Base-by-base conservation (phyloP, 1,140 invertebrate species). In the Hirudo medicinalis region DNA sequence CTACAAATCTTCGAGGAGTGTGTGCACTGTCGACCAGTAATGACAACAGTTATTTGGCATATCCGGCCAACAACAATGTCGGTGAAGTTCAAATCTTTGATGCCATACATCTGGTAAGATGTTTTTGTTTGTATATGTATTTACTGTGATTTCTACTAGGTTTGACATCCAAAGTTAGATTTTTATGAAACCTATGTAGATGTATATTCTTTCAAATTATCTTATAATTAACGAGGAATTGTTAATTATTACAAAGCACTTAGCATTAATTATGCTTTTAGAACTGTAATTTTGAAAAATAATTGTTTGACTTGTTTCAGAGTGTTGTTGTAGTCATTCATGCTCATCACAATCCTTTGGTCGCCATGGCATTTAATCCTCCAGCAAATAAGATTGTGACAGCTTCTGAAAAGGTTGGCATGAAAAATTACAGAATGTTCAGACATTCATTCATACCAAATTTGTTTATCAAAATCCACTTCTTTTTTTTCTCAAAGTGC, bases 41-140 rank as follows among this genome's bases (percentile, higher is more conserved):
- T 79, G 92, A 96, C 71, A 90, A 91, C 83, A 96, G 91, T 83
- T 95, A 89, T 83, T 83, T 99, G 73, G 96, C 95, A 19, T 99
- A 98, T 86, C 96, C 96, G 57, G 94, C 93, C 72, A 94, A 91
- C 75, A 90, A 88, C 76, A 89, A 89, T 55, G 90, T 90, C 72
- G 94, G 94, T 22, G 92, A 97, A 86, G 91, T 98, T 66, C 94
- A 98, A 83, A 94, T 99, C 79, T 99, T 98, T 81, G 96, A 99
- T 85, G 91, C 92, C 57, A 88, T 90, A 73, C 93, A 97, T 84
- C 85, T 99, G 83, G 90, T 91, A 83, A 85, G 85, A 85, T 20
- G 6, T 20, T 67, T 67, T 55, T 71, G 53, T 60, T 60, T 29
- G 4, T 29, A 27, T 32, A 43, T 19, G 22, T 69, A n/a, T n/a